phyloP scores from a whole-genome alignment of 2,113 vertebrate genomes.

The Rhinolophus ferrumequinum region DNA sequence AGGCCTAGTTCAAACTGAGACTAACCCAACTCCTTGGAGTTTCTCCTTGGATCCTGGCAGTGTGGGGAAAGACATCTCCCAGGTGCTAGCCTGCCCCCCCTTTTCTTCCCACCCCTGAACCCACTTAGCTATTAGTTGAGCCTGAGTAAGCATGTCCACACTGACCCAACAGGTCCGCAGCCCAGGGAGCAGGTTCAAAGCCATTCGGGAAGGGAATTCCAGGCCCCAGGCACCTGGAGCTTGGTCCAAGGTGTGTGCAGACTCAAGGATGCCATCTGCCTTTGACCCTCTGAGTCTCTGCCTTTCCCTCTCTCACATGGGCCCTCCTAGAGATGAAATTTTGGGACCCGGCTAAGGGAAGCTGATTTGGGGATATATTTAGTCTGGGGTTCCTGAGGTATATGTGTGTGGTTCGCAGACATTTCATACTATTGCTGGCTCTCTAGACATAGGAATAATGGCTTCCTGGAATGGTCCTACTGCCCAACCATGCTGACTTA shows the following conservation, averaged over 20 bases:
- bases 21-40: neutral
- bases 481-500: neutral
- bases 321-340: neutral
- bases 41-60: neutral
- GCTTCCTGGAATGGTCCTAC: neutral
- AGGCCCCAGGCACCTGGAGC: neutral
- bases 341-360: neutral
- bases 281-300: neutral
- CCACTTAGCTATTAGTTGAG: neutral
- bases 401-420: neutral
- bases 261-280: neutral
- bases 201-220: neutral
- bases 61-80: neutral
- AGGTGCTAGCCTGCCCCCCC: neutral
- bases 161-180: neutral
- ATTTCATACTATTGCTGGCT: neutral
- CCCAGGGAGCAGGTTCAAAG: neutral
- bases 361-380: neutral
- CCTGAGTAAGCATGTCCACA: neutral
- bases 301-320: neutral
- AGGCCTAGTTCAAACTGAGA: neutral
- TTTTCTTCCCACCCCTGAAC: neutral
- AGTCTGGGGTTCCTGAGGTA: neutral
- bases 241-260: neutral
- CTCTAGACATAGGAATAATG: neutral